A percentile compares a stretch with the other conserved stretches of the same genome.
Conservation (phyloP, 2,113 vertebrate genomes). For the Ammodytes dubius region DNA sequence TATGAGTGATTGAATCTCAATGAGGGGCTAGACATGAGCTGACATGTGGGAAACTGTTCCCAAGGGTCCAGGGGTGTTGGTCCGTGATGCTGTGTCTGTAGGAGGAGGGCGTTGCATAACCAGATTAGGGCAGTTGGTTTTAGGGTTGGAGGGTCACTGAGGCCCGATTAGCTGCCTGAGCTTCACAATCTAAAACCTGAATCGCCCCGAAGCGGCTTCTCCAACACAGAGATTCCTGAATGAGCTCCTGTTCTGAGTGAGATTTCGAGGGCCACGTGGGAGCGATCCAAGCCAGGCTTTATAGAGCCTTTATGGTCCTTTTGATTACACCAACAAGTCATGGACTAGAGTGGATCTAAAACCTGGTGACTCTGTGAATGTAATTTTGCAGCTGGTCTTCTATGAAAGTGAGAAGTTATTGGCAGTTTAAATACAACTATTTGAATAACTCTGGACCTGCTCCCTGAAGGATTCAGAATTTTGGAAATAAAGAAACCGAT, state of each 20-base stretch:
- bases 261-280: constrained; percentile 24
- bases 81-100: constrained; percentile 39
- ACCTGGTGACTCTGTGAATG: background rate
- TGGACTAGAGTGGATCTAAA: background rate
- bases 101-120: constrained; percentile 44
- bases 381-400: background rate
- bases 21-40: background rate
- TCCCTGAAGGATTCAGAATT: background rate
- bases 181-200: constrained; percentile 43
- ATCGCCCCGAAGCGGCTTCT: constrained; percentile 52
- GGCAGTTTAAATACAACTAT: background rate
- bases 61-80: constrained; percentile 23
- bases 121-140: constrained; percentile 68
- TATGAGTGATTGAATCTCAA: constrained; percentile 2
- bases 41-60: constrained; percentile 38
- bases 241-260: constrained; percentile 29
- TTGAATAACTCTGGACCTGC: background rate
- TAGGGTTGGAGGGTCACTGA: constrained; percentile 46
- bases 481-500: background rate
- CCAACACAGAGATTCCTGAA: constrained; percentile 55
- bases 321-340: background rate
- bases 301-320: background rate
- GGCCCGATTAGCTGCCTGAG: constrained; percentile 49
- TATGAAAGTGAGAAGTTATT: background rate
- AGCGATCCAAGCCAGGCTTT: background rate